Base-by-base conservation (phyloP, 2,888 invertebrate genomes). In the Microctonus brassicae region DNA sequence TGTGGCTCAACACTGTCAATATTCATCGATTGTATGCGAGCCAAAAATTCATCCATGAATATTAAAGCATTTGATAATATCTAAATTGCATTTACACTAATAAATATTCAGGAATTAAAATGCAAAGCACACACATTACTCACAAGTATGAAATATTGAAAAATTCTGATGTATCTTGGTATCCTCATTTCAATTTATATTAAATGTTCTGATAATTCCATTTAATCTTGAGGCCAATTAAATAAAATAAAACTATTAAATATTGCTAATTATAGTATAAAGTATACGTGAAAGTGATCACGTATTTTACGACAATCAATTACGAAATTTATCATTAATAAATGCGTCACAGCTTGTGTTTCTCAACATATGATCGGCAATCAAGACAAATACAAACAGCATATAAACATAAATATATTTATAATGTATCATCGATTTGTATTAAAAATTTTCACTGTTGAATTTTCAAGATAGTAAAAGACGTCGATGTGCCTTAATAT, bases 401-500 rank as follows among this genome's bases (percentile, higher is more conserved):
- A 47, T 17, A 6, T 47, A 7, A 9, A 47, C 6, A 47, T n/a
- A 47, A 17, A 47, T 47, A 47, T 47, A 20, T 47, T 17, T 20
- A 47, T 47, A 17, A 47, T 47, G 17, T 20, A 4, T 26, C 55
- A 55, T 55, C 7, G 7, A 33, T n/a, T n/a, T n/a, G 29, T 58
- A 33, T 33, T 5, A 47, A 65, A 34, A 20, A 70, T 52, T 61
- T 24, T 34, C n/a, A 26, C 47, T 9, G 61, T 33, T 53, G 57
- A 22, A 57, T 39, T 42, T 57, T 57, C 66, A 42, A 66, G 66
- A 57, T 64, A 11, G 52, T 52, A 33, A 22, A 69, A 55, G 33
- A 58, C 33, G 65, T 53, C 36, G 52, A 22, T 42, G 29, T 66
- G 53, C 61, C 71, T 71, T 71, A 71, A 71, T 71, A 71, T 71